phyloP scores from a whole-genome alignment of 2,797 vertebrate genomes.

The Myripristis jacobus region DNA sequence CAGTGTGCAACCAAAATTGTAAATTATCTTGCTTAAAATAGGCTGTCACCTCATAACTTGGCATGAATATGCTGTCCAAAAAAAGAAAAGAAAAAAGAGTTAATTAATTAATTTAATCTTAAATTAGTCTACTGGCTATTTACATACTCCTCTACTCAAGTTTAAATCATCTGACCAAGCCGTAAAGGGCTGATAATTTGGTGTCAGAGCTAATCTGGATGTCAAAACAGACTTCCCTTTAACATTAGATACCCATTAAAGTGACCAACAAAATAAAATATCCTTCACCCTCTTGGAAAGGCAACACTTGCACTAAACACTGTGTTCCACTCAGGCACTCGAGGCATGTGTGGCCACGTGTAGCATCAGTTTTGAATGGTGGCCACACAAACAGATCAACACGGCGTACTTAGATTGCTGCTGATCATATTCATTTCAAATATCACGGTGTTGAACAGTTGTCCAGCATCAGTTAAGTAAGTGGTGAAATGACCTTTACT shows the following conservation, averaged over 20 bases:
- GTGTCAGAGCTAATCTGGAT: neutral
- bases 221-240: slow-evolving; percentile 15
- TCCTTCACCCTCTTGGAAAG: neutral
- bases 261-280: slow-evolving; percentile 5
- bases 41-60: too few species aligned
- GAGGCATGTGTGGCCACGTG: slow-evolving; percentile 1
- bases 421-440: slow-evolving; percentile 3
- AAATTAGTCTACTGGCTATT: neutral
- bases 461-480: neutral
- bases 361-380: slow-evolving; percentile 21
- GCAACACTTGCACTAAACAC: slow-evolving; percentile 1
- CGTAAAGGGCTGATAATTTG: neutral
- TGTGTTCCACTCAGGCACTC: neutral
- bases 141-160: neutral
- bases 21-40: too few species aligned
- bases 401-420: slow-evolving; percentile 17
- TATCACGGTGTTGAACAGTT: slow-evolving; percentile 9
- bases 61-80: too few species aligned
- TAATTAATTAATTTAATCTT: neutral
- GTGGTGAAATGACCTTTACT: neutral
- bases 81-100: too few species aligned
- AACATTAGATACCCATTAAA: neutral
- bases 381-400: neutral
- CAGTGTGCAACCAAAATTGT: too few species aligned
- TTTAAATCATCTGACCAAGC: slow-evolving; percentile 7